Evolutionary conservation across 2,113 vertebrate species (phyloP).

Genomic region (Pterophyllum scalare): DNA sequence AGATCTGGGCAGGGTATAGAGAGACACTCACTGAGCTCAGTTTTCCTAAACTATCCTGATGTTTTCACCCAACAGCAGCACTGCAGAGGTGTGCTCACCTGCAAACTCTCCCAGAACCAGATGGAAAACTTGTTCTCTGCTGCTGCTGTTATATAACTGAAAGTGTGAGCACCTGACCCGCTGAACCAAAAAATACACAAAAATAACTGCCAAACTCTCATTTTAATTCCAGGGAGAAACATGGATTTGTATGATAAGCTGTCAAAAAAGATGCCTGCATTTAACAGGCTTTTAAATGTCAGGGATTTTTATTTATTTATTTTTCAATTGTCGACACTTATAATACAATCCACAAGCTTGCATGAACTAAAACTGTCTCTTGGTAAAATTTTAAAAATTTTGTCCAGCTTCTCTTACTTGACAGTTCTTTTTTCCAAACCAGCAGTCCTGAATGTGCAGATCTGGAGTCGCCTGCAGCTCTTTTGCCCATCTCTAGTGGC

Average conservation of each 20-base stretch:
- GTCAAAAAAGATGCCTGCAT: not conserved
- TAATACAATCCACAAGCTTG: not conserved
- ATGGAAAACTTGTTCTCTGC: not conserved
- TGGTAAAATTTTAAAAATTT: no score
- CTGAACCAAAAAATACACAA: no score
- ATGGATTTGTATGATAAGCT: not conserved
- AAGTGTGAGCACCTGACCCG: not conserved
- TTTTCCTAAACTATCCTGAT: not conserved
- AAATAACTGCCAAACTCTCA: not conserved
- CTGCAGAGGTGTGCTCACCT: not conserved
- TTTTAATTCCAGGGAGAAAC: not conserved
- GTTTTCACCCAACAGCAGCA: not conserved
- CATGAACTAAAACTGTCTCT: not conserved
- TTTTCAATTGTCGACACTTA: not conserved
- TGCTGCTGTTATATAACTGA: not conserved
- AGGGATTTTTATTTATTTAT: rapidly evolving
- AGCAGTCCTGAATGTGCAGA: not conserved
- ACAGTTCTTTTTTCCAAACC: not conserved
- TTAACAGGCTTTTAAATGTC: not conserved
- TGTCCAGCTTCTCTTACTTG: not conserved
- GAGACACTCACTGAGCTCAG: not conserved
- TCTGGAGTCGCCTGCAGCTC: not conserved
- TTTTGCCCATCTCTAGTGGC: not conserved
- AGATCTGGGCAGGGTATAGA: not conserved
- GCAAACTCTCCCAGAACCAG: not conserved